Conservation (phyloP, 2,797 vertebrate genomes). For the Sebastes aleutianus region DNA sequence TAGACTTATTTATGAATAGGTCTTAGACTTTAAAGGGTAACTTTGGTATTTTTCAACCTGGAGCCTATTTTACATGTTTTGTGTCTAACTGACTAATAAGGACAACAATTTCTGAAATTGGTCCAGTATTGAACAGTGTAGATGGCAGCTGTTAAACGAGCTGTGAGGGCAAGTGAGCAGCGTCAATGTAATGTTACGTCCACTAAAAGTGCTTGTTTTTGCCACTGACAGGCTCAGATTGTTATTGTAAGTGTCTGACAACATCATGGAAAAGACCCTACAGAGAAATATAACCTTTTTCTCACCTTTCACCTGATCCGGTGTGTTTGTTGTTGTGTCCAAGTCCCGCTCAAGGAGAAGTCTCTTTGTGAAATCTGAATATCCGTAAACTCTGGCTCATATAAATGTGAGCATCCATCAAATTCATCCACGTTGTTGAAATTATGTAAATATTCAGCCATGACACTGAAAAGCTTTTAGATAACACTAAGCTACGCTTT, state of each 20-base stretch:
- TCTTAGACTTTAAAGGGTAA: constrained; percentile 13
- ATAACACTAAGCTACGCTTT: not conserved
- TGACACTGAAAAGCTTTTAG: not conserved
- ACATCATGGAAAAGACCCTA: not conserved
- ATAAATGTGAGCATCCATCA: not conserved
- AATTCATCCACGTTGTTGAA: not conserved
- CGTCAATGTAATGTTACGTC: not conserved
- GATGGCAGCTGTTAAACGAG: not conserved
- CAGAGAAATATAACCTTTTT: not conserved
- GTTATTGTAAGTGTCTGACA: not conserved
- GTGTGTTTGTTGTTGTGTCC: not conserved
- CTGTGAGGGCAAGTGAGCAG: not conserved
- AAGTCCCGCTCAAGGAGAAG: not conserved
- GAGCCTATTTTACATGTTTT: too few relatives aligned
- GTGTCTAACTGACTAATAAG: too few relatives aligned
- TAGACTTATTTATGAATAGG: constrained; percentile 18
- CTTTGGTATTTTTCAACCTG: too few relatives aligned
- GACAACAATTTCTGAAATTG: not conserved
- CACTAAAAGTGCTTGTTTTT: not conserved
- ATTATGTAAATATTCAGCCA: not conserved
- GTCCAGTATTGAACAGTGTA: not conserved
- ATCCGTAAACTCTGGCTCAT: not conserved
- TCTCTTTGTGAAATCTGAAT: not conserved
- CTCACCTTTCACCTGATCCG: not conserved
- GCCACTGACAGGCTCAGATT: not conserved